Evolutionary conservation across 1,140 invertebrate genomes (phyloP), one percentile per base, ranked within the genome.

Genomic region (Uloborus diversus): DNA sequence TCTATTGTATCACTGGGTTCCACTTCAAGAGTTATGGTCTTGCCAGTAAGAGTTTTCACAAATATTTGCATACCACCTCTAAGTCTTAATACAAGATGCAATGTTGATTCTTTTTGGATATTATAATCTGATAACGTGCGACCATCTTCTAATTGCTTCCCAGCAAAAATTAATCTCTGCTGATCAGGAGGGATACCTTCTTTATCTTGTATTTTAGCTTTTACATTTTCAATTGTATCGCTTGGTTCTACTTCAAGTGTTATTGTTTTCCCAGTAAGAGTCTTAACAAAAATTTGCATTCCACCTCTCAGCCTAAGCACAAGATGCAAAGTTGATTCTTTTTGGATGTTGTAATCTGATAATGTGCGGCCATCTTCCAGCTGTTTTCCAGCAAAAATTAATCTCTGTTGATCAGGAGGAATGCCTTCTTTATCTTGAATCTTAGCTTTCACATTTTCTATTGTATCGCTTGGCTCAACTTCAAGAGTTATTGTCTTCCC

Each of bases 1-100:
- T 96, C 94, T 86, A 97, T 96, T 28, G 94, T 96, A 87, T 97
- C 94, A 35, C 93, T 94, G 30, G 71, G 83, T 81, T 86, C 85
- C 28, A 83, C 85, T 35, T 89, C 88, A 25, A 89, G 84, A 0
- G 88, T 88, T 79, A 89, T 88, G 53, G 89, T 90, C 81, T 89
- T 89, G 7, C 89, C 80, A 33, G 88, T 89, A 5, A 89, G 82
- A 4, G 87, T 89, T 79, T 89, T 88, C 0, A 89, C 87, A 79
- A 88, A 88, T 81, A 82, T 82, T 61, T 82, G 87, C 83, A 81
- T 82, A 3, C 89, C 76, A 30, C 89, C 89, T 35, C 89, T 84
- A 7, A 90, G 85, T 83, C 89, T 86, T 17, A 90, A 86, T 7
- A 90, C 89, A 65, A 87, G 76, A 79, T 87, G 86, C 9, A 88